Percentiles rank a stretch among this genome's conserved stretches.
These are phyloP conservation scores for Cepaea nemoralis DNA, from an alignment of 1,140 invertebrate species.

Conservation along the genomic window DNA sequence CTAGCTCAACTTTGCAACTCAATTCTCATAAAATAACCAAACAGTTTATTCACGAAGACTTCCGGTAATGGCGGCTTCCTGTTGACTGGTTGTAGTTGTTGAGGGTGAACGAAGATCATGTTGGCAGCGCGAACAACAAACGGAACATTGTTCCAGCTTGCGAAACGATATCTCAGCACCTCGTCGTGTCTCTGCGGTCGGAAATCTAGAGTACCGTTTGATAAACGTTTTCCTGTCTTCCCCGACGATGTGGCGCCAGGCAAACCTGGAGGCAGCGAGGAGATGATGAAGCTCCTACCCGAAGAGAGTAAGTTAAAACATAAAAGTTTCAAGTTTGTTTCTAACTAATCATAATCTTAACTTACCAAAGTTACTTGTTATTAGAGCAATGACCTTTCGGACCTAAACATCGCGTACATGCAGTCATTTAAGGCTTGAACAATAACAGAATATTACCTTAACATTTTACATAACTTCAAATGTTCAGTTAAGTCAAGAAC, in stretches of 20 bases:
- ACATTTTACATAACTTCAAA: too few relatives aligned
- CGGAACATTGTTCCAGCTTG: not conserved
- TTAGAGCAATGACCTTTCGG: too few relatives aligned
- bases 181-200: constrained; percentile 29
- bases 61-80: constrained; percentile 1
- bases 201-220: constrained; percentile 37
- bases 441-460: too few relatives aligned
- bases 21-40: too few relatives aligned
- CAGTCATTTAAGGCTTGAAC: too few relatives aligned
- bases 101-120: not conserved
- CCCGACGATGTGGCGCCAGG: constrained; percentile 30
- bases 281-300: constrained; percentile 30
- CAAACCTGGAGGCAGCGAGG: constrained; percentile 36
- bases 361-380: too few relatives aligned
- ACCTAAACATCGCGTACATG: too few relatives aligned
- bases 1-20: too few relatives aligned
- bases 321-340: too few relatives aligned
- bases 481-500: too few relatives aligned
- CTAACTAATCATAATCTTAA: too few relatives aligned
- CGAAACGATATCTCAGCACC: constrained; percentile 35
- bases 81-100: not conserved
- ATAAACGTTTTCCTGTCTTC: constrained; percentile 44
- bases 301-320: constrained; percentile 42
- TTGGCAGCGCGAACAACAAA: not conserved
- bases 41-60: not conserved